Conservation (phyloP, 2,113 vertebrate genomes). For the Astur gentilis region DNA sequence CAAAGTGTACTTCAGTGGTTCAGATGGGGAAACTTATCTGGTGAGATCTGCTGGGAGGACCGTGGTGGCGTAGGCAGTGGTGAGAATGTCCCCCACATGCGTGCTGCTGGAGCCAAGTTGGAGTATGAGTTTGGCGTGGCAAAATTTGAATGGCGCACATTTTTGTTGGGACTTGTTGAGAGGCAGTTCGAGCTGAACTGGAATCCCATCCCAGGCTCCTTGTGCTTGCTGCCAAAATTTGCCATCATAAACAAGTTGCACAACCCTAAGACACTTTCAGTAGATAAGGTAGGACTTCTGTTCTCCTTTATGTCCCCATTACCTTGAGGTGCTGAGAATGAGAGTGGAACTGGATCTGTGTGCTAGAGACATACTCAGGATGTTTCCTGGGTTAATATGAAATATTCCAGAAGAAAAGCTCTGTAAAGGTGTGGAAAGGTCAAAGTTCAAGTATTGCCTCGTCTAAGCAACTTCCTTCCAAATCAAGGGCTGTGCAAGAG, state of each 20-base stretch:
- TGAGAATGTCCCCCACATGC: background rate
- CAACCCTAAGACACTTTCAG: background rate
- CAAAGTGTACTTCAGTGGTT: background rate
- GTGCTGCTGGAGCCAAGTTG: background rate
- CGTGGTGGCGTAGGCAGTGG: fast-evolving
- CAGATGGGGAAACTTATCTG: background rate
- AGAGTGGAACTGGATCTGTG: background rate
- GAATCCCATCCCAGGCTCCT: background rate
- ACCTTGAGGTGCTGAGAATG: background rate
- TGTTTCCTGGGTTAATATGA: background rate
- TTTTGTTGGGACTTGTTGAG: background rate
- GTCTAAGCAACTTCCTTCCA: background rate
- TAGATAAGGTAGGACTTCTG: background rate
- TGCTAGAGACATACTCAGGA: fast-evolving
- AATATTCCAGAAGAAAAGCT: background rate
- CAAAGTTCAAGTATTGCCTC: background rate
- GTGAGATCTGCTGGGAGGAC: background rate
- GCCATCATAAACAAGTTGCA: background rate
- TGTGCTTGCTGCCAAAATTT: background rate
- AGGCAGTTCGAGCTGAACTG: background rate
- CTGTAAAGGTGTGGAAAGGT: background rate
- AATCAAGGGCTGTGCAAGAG: background rate
- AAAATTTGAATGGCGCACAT: background rate
- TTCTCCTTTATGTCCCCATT: background rate
- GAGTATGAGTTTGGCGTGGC: fast-evolving